These are phyloP conservation scores for Drosophila kurseongensis DNA, from an alignment of 1,140 invertebrate genomes.

Conservation along the genomic window DNA sequence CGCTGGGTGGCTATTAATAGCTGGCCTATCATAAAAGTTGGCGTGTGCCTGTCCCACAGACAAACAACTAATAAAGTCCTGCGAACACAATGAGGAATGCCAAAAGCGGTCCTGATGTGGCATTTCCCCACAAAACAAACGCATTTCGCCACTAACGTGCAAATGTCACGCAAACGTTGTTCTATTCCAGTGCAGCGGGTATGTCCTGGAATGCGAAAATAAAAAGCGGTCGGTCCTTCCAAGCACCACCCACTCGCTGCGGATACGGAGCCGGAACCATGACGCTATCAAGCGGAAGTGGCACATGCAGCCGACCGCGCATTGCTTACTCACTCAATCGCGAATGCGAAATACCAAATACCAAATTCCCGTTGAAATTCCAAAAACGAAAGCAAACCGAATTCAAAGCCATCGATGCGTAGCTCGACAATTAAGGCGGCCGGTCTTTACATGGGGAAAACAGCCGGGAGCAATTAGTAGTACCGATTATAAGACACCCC, in stretches of 20 bases:
- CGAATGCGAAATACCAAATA: slow-evolving; percentile 48
- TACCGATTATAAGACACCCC: slow-evolving; percentile 58
- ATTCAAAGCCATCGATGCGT: slow-evolving; percentile 62
- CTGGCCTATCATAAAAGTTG: slow-evolving; percentile 15
- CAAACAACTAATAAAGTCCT: slow-evolving; percentile 65
- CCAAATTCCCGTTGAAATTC: slow-evolving; percentile 24
- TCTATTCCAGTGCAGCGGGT: slow-evolving; percentile 44
- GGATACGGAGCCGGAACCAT: slow-evolving; percentile 64
- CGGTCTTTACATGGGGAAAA: slow-evolving; percentile 15
- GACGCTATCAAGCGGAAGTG: slow-evolving; percentile 81
- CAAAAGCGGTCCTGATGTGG: slow-evolving; percentile 50
- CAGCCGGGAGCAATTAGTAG: slow-evolving; percentile 62
- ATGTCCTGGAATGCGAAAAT: slow-evolving; percentile 33
- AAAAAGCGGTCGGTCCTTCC: slow-evolving; percentile 1
- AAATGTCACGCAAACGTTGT: slow-evolving; percentile 71
- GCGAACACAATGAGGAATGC: slow-evolving; percentile 22
- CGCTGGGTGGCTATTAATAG: slow-evolving; percentile 28
- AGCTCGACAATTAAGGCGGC: slow-evolving; percentile 57
- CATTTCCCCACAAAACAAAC: slow-evolving; percentile 65
- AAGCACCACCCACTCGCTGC: slow-evolving; percentile 49
- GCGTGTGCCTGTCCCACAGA: slow-evolving; percentile 44
- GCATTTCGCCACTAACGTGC: slow-evolving; percentile 67
- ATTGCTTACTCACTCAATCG: slow-evolving; percentile 71
- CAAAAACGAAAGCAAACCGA: slow-evolving; percentile 32
- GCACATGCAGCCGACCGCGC: slow-evolving; percentile 74